Evolutionary conservation across 2,797 vertebrate species (phyloP).

Genomic region (Notoglanidium macrostoma): DNA sequence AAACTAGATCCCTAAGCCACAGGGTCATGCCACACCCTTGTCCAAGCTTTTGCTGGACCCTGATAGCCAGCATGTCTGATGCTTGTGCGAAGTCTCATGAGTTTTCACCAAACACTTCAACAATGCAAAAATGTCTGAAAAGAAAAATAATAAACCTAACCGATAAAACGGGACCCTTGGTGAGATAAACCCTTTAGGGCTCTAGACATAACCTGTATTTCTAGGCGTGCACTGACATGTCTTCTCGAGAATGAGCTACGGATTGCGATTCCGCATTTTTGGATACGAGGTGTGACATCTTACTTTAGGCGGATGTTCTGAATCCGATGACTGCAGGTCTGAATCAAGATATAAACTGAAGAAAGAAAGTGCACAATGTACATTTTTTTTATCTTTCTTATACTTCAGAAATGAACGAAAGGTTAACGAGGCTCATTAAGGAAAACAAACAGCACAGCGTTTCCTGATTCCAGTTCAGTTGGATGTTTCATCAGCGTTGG

Average conservation of each 20-base stretch:
- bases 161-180: neutral
- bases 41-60: neutral
- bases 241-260: neutral
- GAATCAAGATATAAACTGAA: neutral
- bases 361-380: neutral
- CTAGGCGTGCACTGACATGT: neutral
- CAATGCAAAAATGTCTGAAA: neutral
- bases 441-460: constrained; percentile 10
- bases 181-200: neutral
- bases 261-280: neutral
- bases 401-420: constrained; percentile 9
- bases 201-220: neutral
- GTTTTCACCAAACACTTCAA: neutral
- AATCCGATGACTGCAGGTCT: neutral
- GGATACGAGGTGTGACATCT: neutral
- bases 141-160: too few species aligned
- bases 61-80: neutral
- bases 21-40: neutral
- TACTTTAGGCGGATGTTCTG: neutral
- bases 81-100: neutral
- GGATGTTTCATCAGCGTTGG: neutral
- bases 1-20: neutral
- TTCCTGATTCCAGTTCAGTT: constrained; percentile 12
- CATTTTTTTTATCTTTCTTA: neutral
- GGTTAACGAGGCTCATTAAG: neutral